Evolutionary conservation across 1,140 invertebrate species (phyloP), one percentile per base, ranked within the genome.

Genomic region (Cotesia glomerata): DNA sequence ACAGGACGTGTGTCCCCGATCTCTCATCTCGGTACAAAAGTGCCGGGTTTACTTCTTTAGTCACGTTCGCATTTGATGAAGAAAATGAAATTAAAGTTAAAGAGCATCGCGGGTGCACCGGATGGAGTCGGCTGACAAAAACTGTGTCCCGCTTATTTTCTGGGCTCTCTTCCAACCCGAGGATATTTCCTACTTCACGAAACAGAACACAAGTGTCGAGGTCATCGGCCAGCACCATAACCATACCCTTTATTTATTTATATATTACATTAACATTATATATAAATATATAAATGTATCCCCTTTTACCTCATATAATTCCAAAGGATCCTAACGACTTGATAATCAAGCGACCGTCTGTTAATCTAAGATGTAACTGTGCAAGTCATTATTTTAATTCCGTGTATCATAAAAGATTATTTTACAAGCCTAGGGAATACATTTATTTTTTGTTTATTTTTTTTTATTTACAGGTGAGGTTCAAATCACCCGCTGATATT

Each of bases 341-440:
- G 13, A 65, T 65, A 65, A 65, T 65, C 63, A 65, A 39, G 13
- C 63, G 34, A n/a, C 13, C 63, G 63, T 65, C 63, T 16, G 36
- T 36, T 65, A 65, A 65, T 65, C 18, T 18, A 65, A 36, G 13
- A 65, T 51, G n/a, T 65, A 65, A 65, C 63, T 65, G 63, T 65
- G 63, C 63, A 65, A 65, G 63, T 65, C 45, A 51, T 65, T 45
- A 65, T 65, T 65, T 49, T 49, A 36, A 65, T 65, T 45, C 18
- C 36, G 35, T 14, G 16, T 56, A 68, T 54, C 49, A 56, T 34
- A 36, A 58, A 58, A 68, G 45, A 68, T 68, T 35, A 68, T 18
- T 68, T 54, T 52, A 49, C 26, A 26, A 51, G 8, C 34, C 32
- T 18, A 26, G 3, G 14, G 18, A 32, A 68, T 14, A 65, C 8